phyloP scores from a whole-genome alignment of 2,113 vertebrate species.

The Macroglossus sobrinus region DNA sequence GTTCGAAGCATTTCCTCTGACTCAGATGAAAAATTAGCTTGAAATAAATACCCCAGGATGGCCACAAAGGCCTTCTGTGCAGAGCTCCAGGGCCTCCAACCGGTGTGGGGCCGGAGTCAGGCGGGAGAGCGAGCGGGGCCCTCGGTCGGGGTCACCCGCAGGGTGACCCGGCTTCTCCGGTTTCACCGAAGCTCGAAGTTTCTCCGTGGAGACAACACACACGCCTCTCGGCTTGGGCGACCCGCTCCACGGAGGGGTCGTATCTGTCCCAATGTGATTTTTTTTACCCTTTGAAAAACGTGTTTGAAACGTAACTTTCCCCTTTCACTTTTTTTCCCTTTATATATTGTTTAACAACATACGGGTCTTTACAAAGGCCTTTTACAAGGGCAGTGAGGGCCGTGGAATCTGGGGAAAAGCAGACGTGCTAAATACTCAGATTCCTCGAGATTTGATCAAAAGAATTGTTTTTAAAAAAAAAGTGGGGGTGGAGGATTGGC shows the following conservation, averaged over 20 bases:
- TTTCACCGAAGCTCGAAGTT: constrained; percentile 74
- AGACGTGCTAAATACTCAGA: background rate
- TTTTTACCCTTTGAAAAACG: constrained; percentile 66
- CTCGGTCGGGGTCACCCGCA: constrained; percentile 64
- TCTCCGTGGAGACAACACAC: constrained; percentile 68
- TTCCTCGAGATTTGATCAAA: background rate
- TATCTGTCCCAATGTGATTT: constrained; percentile 65
- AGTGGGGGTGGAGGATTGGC: accelerated
- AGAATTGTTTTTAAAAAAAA: no score
- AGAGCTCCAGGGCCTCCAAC: constrained; percentile 33
- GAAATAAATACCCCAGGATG: constrained; percentile 59
- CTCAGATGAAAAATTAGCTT: constrained; percentile 66
- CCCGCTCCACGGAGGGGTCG: constrained; percentile 61
- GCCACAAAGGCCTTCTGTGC: constrained; percentile 73
- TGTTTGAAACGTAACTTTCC: background rate
- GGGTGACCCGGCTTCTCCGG: constrained; percentile 65
- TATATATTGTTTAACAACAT: constrained; percentile 55
- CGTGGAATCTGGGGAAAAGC: background rate
- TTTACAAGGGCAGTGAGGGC: background rate
- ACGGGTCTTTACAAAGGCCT: constrained; percentile 22
- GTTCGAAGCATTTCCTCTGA: constrained; percentile 58
- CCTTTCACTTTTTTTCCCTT: constrained; percentile 1
- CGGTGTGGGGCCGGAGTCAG: constrained; percentile 65
- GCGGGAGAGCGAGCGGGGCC: constrained; percentile 64
- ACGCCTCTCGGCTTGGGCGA: constrained; percentile 66